Evolutionary conservation across 2,797 vertebrate species (phyloP).

Genomic region (Antennarius maculatus): DNA sequence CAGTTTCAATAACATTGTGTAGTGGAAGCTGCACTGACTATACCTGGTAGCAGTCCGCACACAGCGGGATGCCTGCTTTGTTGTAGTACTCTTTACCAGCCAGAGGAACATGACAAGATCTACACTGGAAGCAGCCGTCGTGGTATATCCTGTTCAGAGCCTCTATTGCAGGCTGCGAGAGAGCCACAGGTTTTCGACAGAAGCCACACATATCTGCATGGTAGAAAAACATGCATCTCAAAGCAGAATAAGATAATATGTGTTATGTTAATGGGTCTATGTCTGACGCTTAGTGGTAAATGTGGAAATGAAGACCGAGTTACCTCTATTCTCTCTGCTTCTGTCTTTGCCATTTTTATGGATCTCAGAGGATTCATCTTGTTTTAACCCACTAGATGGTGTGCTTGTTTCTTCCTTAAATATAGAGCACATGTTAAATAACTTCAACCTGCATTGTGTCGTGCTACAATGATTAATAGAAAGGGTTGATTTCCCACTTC

Average conservation of each 20-base stretch:
- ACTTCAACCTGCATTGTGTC: constrained; percentile 9
- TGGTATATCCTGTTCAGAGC: constrained; percentile 93
- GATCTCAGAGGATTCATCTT: constrained; percentile 33
- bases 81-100: constrained; percentile 92
- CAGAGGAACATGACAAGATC: constrained; percentile 84
- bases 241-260: constrained; percentile 8
- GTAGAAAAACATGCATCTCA: constrained; percentile 45
- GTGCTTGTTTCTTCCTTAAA: constrained; percentile 58
- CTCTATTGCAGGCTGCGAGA: constrained; percentile 81
- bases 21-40: not conserved
- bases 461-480: not conserved
- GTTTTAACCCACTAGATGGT: constrained; percentile 68
- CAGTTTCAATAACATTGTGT: constrained; percentile 1
- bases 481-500: not conserved
- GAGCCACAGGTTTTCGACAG: constrained; percentile 88
- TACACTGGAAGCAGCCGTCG: constrained; percentile 89
- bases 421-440: constrained; percentile 17
- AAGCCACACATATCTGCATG: constrained; percentile 91
- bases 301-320: constrained; percentile 28
- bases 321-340: constrained; percentile 68
- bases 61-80: constrained; percentile 88
- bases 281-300: constrained; percentile 3
- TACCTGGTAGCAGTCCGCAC: constrained; percentile 92
- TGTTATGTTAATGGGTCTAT: not conserved
- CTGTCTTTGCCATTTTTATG: constrained; percentile 49